Evolutionary conservation across 2,888 invertebrate genomes (phyloP).

Genomic region (Falcaria lacertinaria): DNA sequence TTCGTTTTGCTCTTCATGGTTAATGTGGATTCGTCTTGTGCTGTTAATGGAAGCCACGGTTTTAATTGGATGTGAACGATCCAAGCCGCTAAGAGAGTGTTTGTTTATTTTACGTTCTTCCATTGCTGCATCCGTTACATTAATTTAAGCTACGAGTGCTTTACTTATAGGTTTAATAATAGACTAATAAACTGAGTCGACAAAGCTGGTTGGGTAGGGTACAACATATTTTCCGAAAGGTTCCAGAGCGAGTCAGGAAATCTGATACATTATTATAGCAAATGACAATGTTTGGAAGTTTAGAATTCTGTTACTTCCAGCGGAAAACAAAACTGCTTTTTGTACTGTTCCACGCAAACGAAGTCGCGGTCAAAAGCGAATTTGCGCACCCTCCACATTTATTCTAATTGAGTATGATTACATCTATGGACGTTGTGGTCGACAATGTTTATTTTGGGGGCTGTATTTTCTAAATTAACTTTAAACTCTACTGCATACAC

Average conservation of each 20-base stretch:
- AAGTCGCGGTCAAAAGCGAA: no score
- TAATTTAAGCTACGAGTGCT: neutral
- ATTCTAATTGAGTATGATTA: constrained; percentile 44
- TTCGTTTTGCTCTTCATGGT: constrained; percentile 36
- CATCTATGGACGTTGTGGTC: constrained; percentile 32
- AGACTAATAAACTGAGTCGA: neutral
- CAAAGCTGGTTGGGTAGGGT: neutral
- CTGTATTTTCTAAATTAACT: no score
- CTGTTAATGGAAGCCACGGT: constrained; percentile 33
- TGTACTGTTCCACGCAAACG: no score
- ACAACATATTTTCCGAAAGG: constrained; percentile 16
- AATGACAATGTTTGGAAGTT: no score
- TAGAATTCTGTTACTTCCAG: no score
- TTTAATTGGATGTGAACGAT: constrained; percentile 34
- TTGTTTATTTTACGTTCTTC: constrained; percentile 12
- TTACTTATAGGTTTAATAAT: neutral
- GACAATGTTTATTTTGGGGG: constrained; percentile 42
- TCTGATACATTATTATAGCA: no score
- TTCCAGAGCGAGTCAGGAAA: constrained; percentile 15
- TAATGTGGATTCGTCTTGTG: constrained; percentile 43
- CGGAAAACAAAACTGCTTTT: no score
- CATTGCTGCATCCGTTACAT: constrained; percentile 3
- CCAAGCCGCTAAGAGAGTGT: constrained; percentile 23
- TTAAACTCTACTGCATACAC: no score
- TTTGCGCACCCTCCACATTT: constrained; percentile 48